Evolutionary conservation across 2,797 vertebrate species (phyloP), one percentile per base, ranked within the genome.

Genomic region (Lepilemur ruficaudatus): DNA sequence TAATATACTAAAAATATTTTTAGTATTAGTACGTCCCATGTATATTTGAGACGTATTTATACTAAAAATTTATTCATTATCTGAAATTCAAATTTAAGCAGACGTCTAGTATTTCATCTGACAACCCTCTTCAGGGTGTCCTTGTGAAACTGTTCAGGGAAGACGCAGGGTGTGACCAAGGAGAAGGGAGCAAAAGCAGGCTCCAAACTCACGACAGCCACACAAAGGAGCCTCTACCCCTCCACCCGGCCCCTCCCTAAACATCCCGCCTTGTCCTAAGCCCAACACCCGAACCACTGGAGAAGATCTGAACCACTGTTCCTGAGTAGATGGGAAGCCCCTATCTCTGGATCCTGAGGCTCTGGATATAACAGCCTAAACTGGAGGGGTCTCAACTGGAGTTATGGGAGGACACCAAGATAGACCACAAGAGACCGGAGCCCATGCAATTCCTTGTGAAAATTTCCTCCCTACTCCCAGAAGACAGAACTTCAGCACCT

Each of bases 21-120:
- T 61, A 57, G 30, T 85, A 35, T 95, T 73, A 83, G 32, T 57
- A 28, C 82, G 32, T 17, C 79, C 52, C 52, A 1, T 35, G 73
- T 28, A 38, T 67, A 70, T 85, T 76, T 38, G 82, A 96, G 83
- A 92, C 38, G 65, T 38, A 38, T 75, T 65, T 93, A 76, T 87
- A 67, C 59, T 30, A n/a, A 81, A 84, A 94, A 85, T 73, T 20
- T 61, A n/a, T 43, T 75, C 10, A n/a, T 73, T 65, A 72, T 89
- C 89, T 96, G 35, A 95, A 93, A 95, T 89, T 92, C 91, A 82
- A 41, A 79, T 90, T 83, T 59, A 80, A 81, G 43, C 20, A n/a
- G 81, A 32, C 25, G 18, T 25, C 69, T 38, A 84, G 25, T 5
- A 48, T 81, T 89, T 93, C 81, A 72, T 38, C 59, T 38, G 69